phyloP scores from a whole-genome alignment of 2,113 vertebrate species.

The Sclerurus mexicanus region DNA sequence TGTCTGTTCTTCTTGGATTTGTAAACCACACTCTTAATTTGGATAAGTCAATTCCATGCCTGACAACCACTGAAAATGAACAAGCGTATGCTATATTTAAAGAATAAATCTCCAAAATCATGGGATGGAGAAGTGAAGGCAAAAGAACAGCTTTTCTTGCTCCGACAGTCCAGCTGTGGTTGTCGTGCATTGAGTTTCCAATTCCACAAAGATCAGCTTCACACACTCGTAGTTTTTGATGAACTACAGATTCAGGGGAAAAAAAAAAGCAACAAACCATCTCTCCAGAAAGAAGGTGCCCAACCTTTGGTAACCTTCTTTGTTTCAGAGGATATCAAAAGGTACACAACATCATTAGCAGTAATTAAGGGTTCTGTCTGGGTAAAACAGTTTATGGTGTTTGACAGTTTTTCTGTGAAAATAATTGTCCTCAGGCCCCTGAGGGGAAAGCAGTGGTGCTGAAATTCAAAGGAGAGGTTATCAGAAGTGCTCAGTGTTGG shows the following conservation, averaged over 20 bases:
- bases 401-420: neutral
- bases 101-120: neutral
- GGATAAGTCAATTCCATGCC: neutral
- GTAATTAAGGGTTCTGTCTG: neutral
- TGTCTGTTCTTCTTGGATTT: neutral
- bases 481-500: neutral
- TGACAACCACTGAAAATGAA: neutral
- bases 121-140: accelerated
- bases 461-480: neutral
- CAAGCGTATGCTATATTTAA: neutral
- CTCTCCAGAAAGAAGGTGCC: neutral
- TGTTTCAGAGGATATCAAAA: neutral
- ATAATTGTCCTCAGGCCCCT: neutral
- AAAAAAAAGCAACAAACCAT: neutral
- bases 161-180: neutral
- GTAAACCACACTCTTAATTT: neutral
- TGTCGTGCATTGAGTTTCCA: neutral
- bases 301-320: neutral
- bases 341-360: neutral
- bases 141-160: neutral
- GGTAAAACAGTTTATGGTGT: neutral
- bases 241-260: neutral
- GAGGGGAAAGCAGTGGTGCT: neutral
- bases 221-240: neutral
- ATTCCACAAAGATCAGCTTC: neutral